These are phyloP conservation scores for Pachyseris speciosa DNA, from an alignment of 64 coral and sea anemone species.

Conservation along the genomic window DNA sequence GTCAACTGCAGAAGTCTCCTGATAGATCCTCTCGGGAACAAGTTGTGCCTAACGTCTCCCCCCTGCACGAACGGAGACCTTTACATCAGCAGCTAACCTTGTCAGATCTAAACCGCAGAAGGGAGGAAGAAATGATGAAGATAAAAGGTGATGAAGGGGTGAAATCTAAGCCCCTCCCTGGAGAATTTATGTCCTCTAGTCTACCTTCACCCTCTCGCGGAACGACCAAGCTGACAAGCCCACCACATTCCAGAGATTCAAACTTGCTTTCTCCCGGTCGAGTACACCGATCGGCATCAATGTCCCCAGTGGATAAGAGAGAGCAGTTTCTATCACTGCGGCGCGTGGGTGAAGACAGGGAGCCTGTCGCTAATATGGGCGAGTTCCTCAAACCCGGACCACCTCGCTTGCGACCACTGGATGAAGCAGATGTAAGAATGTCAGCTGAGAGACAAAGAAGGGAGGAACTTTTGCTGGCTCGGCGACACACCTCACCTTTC, in stretches of 20 bases:
- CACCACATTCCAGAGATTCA: slow-evolving; percentile 74
- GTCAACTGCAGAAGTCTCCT: slow-evolving; percentile 64
- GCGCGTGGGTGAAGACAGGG: slow-evolving; percentile 53
- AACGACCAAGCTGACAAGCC: slow-evolving; percentile 32
- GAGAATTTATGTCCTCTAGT: slow-evolving; percentile 61
- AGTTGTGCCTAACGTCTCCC: slow-evolving; percentile 36
- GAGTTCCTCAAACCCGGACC: slow-evolving; percentile 89
- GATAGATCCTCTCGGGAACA: slow-evolving; percentile 71
- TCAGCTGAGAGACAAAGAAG: slow-evolving; percentile 63
- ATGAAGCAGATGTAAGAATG: slow-evolving; percentile 54
- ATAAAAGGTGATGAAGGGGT: slow-evolving; percentile 48
- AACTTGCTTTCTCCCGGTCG: slow-evolving; percentile 47
- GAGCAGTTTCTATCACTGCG: slow-evolving; percentile 29
- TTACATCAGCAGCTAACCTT: slow-evolving; percentile 77
- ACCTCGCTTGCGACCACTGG: slow-evolving; percentile 81
- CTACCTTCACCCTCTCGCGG: slow-evolving; percentile 61
- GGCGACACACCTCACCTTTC: slow-evolving; percentile 40
- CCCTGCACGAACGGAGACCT: slow-evolving; percentile 59
- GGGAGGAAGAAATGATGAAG: slow-evolving; percentile 74
- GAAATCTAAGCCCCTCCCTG: slow-evolving; percentile 51
- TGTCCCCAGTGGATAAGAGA: slow-evolving; percentile 62
- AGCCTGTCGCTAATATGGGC: slow-evolving; percentile 30
- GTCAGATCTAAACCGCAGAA: slow-evolving; percentile 89
- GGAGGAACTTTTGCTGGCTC: slow-evolving; percentile 67
- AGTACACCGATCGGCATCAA: slow-evolving; percentile 26